Evolutionary conservation across 1,140 invertebrate genomes (phyloP), one percentile per base, ranked within the genome.

Genomic region (Sipha flava): DNA sequence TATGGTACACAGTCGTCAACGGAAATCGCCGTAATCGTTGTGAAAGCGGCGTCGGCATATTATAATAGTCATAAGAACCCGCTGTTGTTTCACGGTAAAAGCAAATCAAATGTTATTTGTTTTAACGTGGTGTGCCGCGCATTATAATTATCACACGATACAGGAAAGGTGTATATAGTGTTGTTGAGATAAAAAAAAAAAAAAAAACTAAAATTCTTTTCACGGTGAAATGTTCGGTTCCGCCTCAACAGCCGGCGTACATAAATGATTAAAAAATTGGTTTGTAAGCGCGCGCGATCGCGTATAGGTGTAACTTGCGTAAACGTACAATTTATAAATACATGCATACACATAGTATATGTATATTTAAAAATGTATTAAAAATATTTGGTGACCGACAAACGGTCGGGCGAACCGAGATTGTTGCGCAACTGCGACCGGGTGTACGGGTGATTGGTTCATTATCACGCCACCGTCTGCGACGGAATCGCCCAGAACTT

Each of bases 71-170:
- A 12, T 21, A 40, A 26, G 37, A 10, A 47, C 16, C 66, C 43
- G 26, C 12, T 12, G 34, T 23, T 23, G 29, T 77, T 57, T 77
- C 73, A 59, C 73, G 73, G 73, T 57, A 77, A 77, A 77, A 59
- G 52, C 73, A 59, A 77, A 77, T 77, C 73, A 59, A 77, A 77
- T 57, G 21, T 59, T 77, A 29, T 77, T 77, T 77, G 73, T 77
- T 77, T 43, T 59, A 57, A 37, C 52, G 52, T 10, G 10, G 3
- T 16, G 26, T 16, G 49, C 26, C 26, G 26, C 14, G 5, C 14
- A 37, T 34, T 37, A 64, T 64, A 64, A 64, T 64, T 64, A 64
- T 29, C 4, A 59, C 31, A 64, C 18, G 59, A 34, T 6, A 37
- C 31, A 31, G 57, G 57, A 59, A 64, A 64, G 37, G 59, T 64